Percentiles rank a stretch among this genome's conserved stretches.
These are phyloP conservation scores for Trematocara nigrifrons DNA, from an alignment of 2,113 vertebrate species.

Conservation along the genomic window DNA sequence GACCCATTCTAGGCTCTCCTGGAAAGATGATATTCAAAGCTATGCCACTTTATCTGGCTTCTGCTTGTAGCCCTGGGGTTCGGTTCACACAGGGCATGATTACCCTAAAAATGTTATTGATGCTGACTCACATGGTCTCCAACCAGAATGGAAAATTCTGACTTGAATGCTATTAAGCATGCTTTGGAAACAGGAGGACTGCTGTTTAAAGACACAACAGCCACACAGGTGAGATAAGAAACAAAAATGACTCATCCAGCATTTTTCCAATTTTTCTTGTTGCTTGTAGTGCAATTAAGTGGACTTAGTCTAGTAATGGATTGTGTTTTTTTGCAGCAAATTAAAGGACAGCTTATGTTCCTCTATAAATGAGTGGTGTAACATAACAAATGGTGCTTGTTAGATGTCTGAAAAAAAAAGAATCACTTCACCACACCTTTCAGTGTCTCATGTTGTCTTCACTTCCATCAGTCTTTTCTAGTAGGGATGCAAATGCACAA, in stretches of 20 bases:
- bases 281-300: neutral
- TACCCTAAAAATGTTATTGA: conserved; percentile 38
- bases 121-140: conserved; percentile 40
- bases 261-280: neutral
- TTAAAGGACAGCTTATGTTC: neutral
- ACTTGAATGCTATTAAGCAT: neutral
- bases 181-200: neutral
- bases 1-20: neutral
- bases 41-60: conserved; percentile 23
- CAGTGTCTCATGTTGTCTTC: neutral
- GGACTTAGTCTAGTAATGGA: neutral
- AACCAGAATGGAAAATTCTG: conserved; percentile 46
- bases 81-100: conserved; percentile 17
- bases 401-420: neutral
- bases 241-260: neutral
- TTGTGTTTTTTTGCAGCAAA: neutral
- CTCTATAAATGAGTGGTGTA: neutral
- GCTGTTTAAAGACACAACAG: conserved; percentile 1
- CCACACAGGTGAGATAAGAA: conserved; percentile 26
- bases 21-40: conserved; percentile 22
- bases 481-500: neutral
- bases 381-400: neutral
- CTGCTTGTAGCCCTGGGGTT: neutral
- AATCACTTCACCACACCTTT: neutral
- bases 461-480: neutral